Evolutionary conservation across 2,113 vertebrate genomes (phyloP), one percentile per base, ranked within the genome.

Genomic region (Podocnemis expansa): DNA sequence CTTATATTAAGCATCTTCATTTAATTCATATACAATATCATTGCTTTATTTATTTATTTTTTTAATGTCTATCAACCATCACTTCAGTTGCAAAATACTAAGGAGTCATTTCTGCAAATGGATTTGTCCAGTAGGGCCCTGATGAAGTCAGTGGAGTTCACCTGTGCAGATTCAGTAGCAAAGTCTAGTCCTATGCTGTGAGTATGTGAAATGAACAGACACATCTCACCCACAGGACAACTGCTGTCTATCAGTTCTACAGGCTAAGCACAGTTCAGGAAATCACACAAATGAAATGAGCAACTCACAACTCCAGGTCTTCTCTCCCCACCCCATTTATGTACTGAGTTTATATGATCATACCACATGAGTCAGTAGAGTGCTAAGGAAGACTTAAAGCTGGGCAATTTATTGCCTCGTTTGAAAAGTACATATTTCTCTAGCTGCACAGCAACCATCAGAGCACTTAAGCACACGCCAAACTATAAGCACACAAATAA

Each of bases 391-490:
- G 22, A 52, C 25, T 76, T 11, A 45, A 54, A 94, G 52, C 12
- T 29, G 47, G 14, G 6, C 7, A 43, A 4, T n/a, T 43, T 47
- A 4, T n/a, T 49, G 81, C 41, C 25, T 63, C 24, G 5, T 1
- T 27, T 49, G 17, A 56, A 3, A 2, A 5, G 8, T 10, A 82
- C 0, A 0, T 11, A 0, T 4, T 70, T 43, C 41, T 31, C 70
- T 14, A 41, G 67, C 75, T 6, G 31, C 4, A 14, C n/a, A 45
- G 8, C 79, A 31, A 16, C 31, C 63, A 60, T 31, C 58, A 70
- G n/a, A 70, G 9, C 60, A 67, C 17, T 67, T 67, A 67, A 21
- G 16, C 31, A n/a, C 60, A 67, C n/a, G 17, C 60, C 60, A n/a
- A 19, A 67, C 6, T 43, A 8, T 22, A 76, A 76, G 6, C 73